Evolutionary conservation across 2,797 vertebrate species (phyloP), one percentile per base, ranked within the genome.

Genomic region (Streptopelia turtur): DNA sequence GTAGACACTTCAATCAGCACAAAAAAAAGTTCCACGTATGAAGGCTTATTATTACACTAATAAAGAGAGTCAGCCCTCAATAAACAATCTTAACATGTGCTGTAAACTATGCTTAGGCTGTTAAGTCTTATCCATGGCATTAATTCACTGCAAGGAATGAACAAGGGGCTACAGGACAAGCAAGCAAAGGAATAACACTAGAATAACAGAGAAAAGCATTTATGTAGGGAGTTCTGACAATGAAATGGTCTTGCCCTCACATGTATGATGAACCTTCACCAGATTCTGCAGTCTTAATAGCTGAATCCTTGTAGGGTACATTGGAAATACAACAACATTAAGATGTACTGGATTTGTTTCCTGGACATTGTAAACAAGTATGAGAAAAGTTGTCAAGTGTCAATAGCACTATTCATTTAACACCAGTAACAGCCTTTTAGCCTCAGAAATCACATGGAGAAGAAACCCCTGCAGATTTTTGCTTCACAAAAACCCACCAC

Each of bases 21-120:
- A 6, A 57, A 0, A 43, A 45, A 3, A 30, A 65, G 6, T 9
- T 65, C 43, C 56, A 55, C 0, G 8, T 7, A 43, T 0, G 0
- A 52, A 69, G 7, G 17, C 9, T 28, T 0, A 0, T 11, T 11
- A n/a, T 23, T 30, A 70, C 43, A 65, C 12, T 31, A 57, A 65
- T 3, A 49, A 22, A 33, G 22, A 57, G 27, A 35, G 20, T 1
- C 9, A 68, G 33, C 9, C 56, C 52, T 28, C 52, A 83, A 30
- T 52, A 90, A 74, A 39, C 18, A 33, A 37, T 39, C 57, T 49
- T 18, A 63, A 55, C 10, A 6, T 0, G 6, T 60, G 50, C 33
- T 2, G 1, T 33, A 53, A 69, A 13, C 35, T 52, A 41, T 47
- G 39, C 16, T 33, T n/a, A 59, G 12, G 41, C 37, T 53, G 23